Base-by-base conservation (phyloP, 1,140 invertebrate species). In the Camponotus vicinus region DNA sequence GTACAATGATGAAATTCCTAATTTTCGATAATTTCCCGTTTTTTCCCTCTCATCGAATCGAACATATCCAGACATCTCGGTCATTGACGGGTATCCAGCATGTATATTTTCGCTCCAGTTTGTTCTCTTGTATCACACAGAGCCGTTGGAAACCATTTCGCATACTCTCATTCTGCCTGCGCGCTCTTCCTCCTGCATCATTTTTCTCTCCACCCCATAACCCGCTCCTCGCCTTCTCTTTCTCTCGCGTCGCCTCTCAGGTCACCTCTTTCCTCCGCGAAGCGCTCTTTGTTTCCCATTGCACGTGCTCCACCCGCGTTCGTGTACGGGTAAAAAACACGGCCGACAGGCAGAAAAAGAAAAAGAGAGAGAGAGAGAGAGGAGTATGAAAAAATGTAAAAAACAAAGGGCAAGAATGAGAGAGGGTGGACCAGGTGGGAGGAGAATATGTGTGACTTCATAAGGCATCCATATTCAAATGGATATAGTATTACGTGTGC, bases 281-380 rank as follows among this genome's bases (percentile, higher is more conserved):
- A 76, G 76, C 85, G 40, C 83, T 91, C 90, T 91, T 91, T 91
- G 90, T 91, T 91, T 91, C 88, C 79, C 45, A 64, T 57, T 91
- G 90, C 90, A 91, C 90, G 90, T 91, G 90, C 90, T 91, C 83
- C 80, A 80, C 88, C 82, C 90, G 87, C 87, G 89, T 78, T 52
- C 79, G 69, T 66, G 40, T 78, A 32, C 61, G 71, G 13, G 3
- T 37, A 52, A 86, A 85, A 79, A 73, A 69, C 52, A 75, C 21
- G 63, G 55, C n/a, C 13, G 57, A 27, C 59, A n/a, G 52, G 66
- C 45, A 55, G 49, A 70, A 32, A 59, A 13, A 49, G 63, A 59
- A 67, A 83, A n/a, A 64, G 67, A 64, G 37, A 49, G 15, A 73
- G 42, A 77, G 42, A 64, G 70, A 76, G 70, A 34, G 80, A 63